Evolutionary conservation across 2,113 vertebrate genomes (phyloP).

Genomic region (Charina bottae): DNA sequence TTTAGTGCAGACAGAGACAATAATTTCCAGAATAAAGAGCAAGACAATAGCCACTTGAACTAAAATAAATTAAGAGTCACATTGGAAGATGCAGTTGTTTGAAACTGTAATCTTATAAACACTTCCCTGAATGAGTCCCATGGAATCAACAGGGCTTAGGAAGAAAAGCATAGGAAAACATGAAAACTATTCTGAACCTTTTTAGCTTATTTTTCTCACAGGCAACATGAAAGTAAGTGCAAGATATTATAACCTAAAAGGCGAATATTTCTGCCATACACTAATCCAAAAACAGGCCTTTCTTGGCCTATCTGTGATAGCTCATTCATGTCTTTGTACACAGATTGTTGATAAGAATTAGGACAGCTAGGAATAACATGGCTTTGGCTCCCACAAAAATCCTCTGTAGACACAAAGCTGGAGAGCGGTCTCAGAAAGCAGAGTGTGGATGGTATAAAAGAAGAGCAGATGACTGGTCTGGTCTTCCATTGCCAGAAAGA

Average conservation of each 20-base stretch:
- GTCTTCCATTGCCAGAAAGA: not conserved
- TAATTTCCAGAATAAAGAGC: not conserved
- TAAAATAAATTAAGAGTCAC: not conserved
- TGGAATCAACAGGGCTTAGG: not conserved
- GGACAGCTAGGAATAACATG: not conserved
- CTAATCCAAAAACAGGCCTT: not conserved
- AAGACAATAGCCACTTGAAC: not conserved
- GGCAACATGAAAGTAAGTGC: not conserved
- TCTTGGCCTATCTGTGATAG: not conserved
- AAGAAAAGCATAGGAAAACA: not conserved
- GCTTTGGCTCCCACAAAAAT: not conserved
- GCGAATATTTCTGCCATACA: not conserved
- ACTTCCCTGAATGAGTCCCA: not conserved
- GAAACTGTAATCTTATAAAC: not conserved
- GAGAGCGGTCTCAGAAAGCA: not conserved
- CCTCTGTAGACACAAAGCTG: not conserved
- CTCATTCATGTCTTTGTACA: not conserved
- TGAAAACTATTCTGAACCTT: not conserved
- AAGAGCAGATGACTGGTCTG: not conserved
- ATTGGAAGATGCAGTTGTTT: not conserved
- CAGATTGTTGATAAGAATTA: not conserved
- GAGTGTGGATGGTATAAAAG: too few species aligned
- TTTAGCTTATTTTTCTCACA: not conserved
- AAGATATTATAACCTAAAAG: not conserved
- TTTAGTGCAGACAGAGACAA: not conserved